A percentile compares a stretch with the other conserved stretches of the same genome.
phyloP scores from a whole-genome alignment of 2,888 invertebrate genomes.

The Acanthosoma haemorrhoidale region DNA sequence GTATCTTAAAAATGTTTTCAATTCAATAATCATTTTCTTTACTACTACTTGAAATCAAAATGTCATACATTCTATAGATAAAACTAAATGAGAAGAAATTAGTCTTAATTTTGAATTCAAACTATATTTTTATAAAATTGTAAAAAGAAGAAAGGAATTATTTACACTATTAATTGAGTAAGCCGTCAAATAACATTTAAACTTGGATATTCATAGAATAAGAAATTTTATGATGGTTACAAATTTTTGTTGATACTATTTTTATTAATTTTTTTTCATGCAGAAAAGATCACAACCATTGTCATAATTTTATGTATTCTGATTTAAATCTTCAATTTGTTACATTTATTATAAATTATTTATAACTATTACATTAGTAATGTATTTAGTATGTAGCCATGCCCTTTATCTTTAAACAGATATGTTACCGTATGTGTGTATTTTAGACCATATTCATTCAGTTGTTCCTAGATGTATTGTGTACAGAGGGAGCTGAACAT shows the following conservation, averaged over 20 bases:
- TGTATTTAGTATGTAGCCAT: constrained; percentile 26
- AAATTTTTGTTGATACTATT: neutral
- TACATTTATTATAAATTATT: neutral
- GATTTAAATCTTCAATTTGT: neutral
- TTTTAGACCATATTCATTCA: constrained; percentile 12
- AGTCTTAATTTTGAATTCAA: constrained; percentile 16
- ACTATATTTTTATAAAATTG: constrained; percentile 23
- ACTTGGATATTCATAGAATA: neutral
- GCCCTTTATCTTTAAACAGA: constrained; percentile 13
- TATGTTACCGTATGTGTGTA: constrained; percentile 20
- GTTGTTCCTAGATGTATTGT: constrained; percentile 19
- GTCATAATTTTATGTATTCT: neutral
- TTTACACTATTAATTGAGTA: neutral
- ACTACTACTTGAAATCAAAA: neutral
- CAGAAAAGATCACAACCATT: neutral
- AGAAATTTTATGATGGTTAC: neutral
- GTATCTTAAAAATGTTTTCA: no score
- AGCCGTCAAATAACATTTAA: neutral
- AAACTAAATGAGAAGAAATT: neutral
- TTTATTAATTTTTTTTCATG: neutral
- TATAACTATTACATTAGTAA: constrained; percentile 19
- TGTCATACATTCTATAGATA: neutral
- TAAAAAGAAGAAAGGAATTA: neutral
- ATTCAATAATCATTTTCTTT: neutral
- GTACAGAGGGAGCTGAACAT: constrained; percentile 20